These are phyloP conservation scores for Ramphastos sulfuratus DNA, from an alignment of 2,113 vertebrate genomes.

Conservation along the genomic window DNA sequence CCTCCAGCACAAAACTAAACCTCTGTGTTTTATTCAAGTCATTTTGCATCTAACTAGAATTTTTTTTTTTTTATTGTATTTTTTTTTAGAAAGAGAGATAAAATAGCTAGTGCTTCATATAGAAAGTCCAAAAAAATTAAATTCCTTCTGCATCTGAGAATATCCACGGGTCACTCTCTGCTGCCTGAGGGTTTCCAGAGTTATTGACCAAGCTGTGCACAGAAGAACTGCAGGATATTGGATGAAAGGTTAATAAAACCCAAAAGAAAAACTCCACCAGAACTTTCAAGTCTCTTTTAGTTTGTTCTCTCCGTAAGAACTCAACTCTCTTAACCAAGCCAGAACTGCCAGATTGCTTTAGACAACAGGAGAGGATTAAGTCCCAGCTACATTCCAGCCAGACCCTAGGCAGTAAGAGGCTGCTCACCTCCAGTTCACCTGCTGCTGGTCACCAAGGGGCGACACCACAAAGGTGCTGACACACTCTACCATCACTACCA, in stretches of 20 bases:
- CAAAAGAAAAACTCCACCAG: not conserved
- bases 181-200: slow-evolving; percentile 72
- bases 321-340: not conserved
- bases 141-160: slow-evolving; percentile 61
- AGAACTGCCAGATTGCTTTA: not conserved
- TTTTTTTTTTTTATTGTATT: slow-evolving; percentile 14
- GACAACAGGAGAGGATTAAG: not conserved
- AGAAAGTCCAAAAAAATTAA: slow-evolving; percentile 62
- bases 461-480: not conserved
- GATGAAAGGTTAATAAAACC: not conserved
- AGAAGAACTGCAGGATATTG: slow-evolving; percentile 8
- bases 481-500: slow-evolving; percentile 25
- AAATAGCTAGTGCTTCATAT: slow-evolving; percentile 63
- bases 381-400: not conserved
- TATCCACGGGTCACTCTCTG: slow-evolving; percentile 50
- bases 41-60: slow-evolving; percentile 46
- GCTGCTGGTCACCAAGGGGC: not conserved
- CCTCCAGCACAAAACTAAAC: slow-evolving; percentile 69
- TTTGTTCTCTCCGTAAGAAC: not conserved
- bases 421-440: slow-evolving; percentile 3
- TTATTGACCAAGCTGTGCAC: slow-evolving; percentile 61
- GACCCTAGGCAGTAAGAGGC: slow-evolving; percentile 28
- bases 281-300: not conserved
- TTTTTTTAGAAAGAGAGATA: slow-evolving; percentile 62
- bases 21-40: slow-evolving; percentile 31